A percentile compares a stretch with the other conserved stretches of the same genome.
Evolutionary conservation across 2,797 vertebrate species (phyloP).

Genomic region (Ataeniobius toweri): DNA sequence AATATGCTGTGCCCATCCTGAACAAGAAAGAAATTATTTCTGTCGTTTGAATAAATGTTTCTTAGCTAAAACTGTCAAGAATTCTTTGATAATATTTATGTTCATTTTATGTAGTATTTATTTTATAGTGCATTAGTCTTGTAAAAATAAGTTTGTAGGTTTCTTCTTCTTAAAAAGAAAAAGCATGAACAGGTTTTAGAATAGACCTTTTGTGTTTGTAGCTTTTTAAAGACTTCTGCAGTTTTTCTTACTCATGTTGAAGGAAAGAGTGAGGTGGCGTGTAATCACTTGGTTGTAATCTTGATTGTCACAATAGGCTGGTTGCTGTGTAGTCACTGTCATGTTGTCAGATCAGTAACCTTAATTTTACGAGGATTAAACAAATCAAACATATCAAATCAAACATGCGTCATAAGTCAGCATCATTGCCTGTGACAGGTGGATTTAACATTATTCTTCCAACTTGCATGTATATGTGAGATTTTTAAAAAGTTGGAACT

Average conservation of each 20-base stretch:
- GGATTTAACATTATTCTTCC: neutral
- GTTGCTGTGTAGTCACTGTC: neutral
- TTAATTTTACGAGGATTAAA: neutral
- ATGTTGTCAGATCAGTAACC: neutral
- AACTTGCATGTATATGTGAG: neutral
- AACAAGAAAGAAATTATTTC: neutral
- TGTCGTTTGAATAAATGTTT: too few relatives aligned
- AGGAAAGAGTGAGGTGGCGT: neutral
- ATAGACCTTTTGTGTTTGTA: neutral
- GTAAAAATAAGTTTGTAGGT: neutral
- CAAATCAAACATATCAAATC: neutral
- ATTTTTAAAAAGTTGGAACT: constrained; percentile 8
- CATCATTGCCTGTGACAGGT: neutral
- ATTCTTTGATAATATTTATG: neutral
- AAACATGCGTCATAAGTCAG: neutral
- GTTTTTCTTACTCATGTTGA: neutral
- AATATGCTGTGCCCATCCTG: neutral
- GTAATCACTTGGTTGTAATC: neutral
- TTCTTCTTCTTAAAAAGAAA: neutral
- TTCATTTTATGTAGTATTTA: neutral
- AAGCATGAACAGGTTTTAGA: neutral
- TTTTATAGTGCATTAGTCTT: too few relatives aligned
- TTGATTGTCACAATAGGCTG: neutral
- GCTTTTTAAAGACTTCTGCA: neutral
- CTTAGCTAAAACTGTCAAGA: too few relatives aligned